Base-by-base conservation (phyloP, 2,797 vertebrate genomes). In the Anas bernieri region DNA sequence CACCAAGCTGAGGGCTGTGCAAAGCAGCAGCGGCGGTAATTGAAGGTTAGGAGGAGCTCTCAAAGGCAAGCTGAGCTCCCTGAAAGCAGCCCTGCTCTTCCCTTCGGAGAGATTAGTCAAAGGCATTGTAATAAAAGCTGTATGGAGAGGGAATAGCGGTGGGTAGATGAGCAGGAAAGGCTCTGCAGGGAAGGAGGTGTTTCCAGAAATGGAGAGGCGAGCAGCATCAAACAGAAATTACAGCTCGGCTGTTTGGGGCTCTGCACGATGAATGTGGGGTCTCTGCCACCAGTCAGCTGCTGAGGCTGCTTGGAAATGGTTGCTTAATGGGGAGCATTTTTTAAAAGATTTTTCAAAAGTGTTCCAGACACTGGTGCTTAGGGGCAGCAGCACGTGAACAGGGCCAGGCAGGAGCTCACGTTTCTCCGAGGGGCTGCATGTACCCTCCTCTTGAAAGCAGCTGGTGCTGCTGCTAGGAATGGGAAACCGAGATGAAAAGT, bases 241-340 rank as follows among this genome's bases (percentile, higher is more conserved):
- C 0, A 2, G 17, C 0, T 4, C 0, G 0, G 3, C 23, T 73
- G 30, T 50, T 61, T 25, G 0, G 0, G 52, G 12, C 20, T 81
- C 56, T 68, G 17, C 2, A 0, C 35, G 11, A n/a, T 69, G 52
- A 62, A 75, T 17, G 9, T 0, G 0, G 20, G 22, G 26, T 20
- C 23, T 74, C n/a, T 50, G 37, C 30, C 35, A 18, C 25, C 45
- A 66, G 21, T 31, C 22, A 46, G 55, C 3, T 2, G 1, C 9
- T 23, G 33, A 13, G 30, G 6, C 8, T 26, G 7, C 48, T 73
- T 77, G 16, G 8, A 91, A 69, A 21, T 33, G 48, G 35, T 35
- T 73, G 22, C 22, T 43, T 72, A 50, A 22, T 21, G 17, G 86
- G 63, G 23, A 37, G 3, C 33, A 26, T 43, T 43, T 31, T 52